Base-by-base conservation (phyloP, 2,797 vertebrate species). In the Poecile montanus region DNA sequence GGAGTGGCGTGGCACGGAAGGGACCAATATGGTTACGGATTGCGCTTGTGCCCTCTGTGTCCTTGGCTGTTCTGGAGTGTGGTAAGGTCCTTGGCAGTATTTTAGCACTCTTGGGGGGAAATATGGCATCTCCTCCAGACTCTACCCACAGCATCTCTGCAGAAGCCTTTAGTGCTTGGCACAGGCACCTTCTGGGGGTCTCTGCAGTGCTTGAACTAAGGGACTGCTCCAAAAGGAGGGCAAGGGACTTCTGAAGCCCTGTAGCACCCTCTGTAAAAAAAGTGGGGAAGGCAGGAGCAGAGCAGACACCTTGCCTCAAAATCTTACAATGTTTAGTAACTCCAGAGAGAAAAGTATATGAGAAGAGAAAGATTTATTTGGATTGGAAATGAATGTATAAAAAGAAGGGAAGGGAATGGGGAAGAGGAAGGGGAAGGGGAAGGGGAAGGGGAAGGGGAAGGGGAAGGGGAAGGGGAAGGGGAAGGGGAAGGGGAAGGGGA, bases 1-100 rank as follows among this genome's bases (percentile, higher is more conserved):
- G 45, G 11, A 40, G 25, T 0, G 14, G 26, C 0, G 1, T 50
- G 67, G 72, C 20, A 53, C 3, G 2, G 42, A 40, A 79, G 50
- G 17, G 3, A 56, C n/a, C 60, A 34, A 13, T 44, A 23, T 50
- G 40, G 16, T 50, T 36, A 60, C 0, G 1, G 54, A 25, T 44
- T 34, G 29, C 0, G 0, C 26, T 53, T 36, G 15, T 82, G n/a
- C 27, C 48, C 42, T 74, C 71, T 27, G 36, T 14, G 60, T 88
- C 57, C 51, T 79, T 2, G 2, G 23, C 36, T 91, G 13, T 16
- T 82, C 71, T 45, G 71, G 53, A 81, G 29, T 19, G 51, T 0
- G 0, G 26, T 50, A 29, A 82, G 70, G 74, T 27, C 38, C 38
- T 91, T 81, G 67, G 48, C 67, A 90, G 26, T 50, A 21, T 47